phyloP scores from a whole-genome alignment of 2,888 invertebrate genomes.

The Heteropelma amictum region DNA sequence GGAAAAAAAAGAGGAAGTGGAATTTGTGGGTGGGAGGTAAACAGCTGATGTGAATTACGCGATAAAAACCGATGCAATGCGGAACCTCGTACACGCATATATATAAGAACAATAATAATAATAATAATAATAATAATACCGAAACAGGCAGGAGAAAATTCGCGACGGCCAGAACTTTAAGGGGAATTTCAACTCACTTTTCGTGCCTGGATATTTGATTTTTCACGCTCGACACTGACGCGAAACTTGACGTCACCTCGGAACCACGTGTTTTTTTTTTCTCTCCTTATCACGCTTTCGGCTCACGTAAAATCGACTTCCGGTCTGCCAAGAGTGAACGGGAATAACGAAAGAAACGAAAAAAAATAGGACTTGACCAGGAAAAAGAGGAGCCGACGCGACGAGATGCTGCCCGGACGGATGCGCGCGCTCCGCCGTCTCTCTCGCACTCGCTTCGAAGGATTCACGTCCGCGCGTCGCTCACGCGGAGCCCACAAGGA shows the following conservation, averaged over 20 bases:
- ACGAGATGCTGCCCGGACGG: neutral
- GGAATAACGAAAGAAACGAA: neutral
- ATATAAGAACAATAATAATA: too few species aligned
- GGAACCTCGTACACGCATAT: conserved; percentile 1
- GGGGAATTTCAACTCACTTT: conserved; percentile 2
- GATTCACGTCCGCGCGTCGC: conserved; percentile 5
- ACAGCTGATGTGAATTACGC: conserved; percentile 37
- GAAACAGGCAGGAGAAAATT: conserved; percentile 5
- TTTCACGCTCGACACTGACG: neutral
- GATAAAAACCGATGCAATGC: conserved; percentile 46
- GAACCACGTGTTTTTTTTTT: conserved; percentile 19
- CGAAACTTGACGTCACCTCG: neutral
- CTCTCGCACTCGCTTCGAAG: conserved; percentile 7
- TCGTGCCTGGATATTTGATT: conserved; percentile 6
- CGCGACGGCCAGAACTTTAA: conserved; percentile 19
- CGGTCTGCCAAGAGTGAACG: neutral
- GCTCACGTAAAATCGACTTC: neutral
- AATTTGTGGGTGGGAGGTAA: conserved; percentile 14
- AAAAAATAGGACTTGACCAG: too few species aligned
- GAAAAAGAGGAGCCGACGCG: too few species aligned
- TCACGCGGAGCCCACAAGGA: conserved; percentile 35
- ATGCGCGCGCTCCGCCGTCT: neutral
- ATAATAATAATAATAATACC: too few species aligned
- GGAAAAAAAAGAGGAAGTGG: conserved; percentile 6
- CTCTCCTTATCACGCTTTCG: neutral